These are phyloP conservation scores for Hapalemur alaotrensis DNA, from an alignment of 2,797 vertebrate species.

Conservation along the genomic window DNA sequence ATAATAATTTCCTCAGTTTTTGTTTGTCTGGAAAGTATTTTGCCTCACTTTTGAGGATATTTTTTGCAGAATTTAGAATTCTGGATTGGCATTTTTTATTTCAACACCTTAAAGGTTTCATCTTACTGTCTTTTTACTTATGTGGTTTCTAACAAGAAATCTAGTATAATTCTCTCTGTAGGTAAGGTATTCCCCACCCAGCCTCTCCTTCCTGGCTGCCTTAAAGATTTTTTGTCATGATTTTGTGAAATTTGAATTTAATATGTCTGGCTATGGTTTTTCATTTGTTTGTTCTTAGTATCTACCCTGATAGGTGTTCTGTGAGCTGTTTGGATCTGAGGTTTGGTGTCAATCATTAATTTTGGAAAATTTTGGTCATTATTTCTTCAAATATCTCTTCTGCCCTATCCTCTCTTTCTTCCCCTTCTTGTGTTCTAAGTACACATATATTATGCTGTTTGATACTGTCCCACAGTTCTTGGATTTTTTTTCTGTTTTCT, in stretches of 20 bases:
- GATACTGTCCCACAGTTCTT: not conserved
- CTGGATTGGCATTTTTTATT: not conserved
- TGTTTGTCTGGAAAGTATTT: not conserved
- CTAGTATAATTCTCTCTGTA: not conserved
- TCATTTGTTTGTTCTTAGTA: not conserved
- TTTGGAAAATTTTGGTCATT: not conserved
- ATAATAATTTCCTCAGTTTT: not conserved
- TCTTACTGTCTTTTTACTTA: not conserved
- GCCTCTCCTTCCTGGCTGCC: not conserved
- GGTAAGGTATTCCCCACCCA: not conserved
- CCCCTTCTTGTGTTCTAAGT: not conserved
- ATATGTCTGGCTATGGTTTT: not conserved
- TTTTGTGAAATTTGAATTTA: conserved; percentile 28
- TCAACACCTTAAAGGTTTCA: not conserved
- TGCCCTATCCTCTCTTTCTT: not conserved
- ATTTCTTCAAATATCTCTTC: conserved; percentile 28
- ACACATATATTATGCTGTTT: not conserved
- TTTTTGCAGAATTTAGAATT: conserved; percentile 25
- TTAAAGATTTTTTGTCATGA: not conserved
- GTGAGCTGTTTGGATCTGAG: not conserved
- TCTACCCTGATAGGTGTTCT: not conserved
- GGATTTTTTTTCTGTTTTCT: not conserved
- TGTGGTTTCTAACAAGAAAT: not conserved
- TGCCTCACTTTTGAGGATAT: not conserved
- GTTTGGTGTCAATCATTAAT: conserved; percentile 16